phyloP scores from a whole-genome alignment of 2,888 invertebrate genomes.

The Julus scandinavius region DNA sequence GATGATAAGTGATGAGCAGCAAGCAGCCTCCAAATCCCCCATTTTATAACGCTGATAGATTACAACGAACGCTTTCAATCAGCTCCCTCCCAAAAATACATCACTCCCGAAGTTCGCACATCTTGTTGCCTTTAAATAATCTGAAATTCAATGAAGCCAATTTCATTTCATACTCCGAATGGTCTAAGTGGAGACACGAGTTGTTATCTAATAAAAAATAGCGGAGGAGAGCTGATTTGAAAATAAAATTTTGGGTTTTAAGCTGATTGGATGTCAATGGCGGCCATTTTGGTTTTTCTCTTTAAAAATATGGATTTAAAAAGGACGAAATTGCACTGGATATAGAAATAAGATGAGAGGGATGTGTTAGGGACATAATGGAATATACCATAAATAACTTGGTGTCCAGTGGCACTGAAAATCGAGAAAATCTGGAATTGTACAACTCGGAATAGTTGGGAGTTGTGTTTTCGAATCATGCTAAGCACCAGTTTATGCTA shows the following conservation, averaged over 20 bases:
- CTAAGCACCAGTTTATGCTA: no score
- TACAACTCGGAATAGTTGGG: no score
- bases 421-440: no score
- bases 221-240: not conserved
- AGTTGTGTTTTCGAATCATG: no score
- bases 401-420: no score
- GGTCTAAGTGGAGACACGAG: not conserved
- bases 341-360: no score
- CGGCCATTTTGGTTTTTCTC: not conserved
- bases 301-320: not conserved
- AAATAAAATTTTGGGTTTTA: not conserved
- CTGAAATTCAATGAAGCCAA: conserved; percentile 42
- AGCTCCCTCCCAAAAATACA: not conserved
- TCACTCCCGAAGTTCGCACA: not conserved
- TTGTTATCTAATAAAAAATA: not conserved
- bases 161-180: conserved; percentile 1
- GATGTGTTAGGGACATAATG: no score
- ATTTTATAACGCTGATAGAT: conserved; percentile 37
- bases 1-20: conserved; percentile 42
- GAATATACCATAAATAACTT: no score
- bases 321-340: not conserved
- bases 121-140: conserved; percentile 20
- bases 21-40: conserved; percentile 36
- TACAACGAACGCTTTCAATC: conserved; percentile 6
- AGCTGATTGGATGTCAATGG: not conserved